These are phyloP conservation scores for Brachionus koreanus DNA, from an alignment of 1,140 invertebrate species.

Conservation along the genomic window DNA sequence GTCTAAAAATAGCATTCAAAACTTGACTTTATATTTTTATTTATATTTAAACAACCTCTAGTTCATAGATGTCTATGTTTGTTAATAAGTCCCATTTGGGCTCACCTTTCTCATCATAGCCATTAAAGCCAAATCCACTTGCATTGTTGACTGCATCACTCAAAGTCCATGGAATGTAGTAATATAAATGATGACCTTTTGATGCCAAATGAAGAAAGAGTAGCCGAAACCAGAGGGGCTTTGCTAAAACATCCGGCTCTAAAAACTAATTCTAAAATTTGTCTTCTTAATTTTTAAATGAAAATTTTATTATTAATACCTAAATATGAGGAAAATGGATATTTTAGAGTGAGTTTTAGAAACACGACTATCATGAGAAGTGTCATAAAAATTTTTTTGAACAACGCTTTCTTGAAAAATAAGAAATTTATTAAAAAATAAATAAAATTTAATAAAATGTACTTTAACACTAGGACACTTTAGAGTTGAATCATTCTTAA, in stretches of 20 bases:
- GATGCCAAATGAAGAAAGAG: slow-evolving; percentile 28
- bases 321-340: background rate
- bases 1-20: slow-evolving; percentile 67
- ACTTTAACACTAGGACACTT: background rate
- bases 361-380: background rate
- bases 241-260: background rate
- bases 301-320: background rate
- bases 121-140: slow-evolving; percentile 83
- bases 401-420: background rate
- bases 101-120: slow-evolving; percentile 67
- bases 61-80: slow-evolving; percentile 75
- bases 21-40: background rate
- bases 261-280: background rate
- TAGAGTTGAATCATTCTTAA: background rate
- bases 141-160: slow-evolving; percentile 86
- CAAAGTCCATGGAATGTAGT: slow-evolving; percentile 85
- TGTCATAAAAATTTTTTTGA: background rate
- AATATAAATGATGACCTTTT: slow-evolving; percentile 75
- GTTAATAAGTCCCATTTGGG: slow-evolving; percentile 79
- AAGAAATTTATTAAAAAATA: background rate
- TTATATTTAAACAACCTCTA: background rate
- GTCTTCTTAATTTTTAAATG: background rate
- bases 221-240: slow-evolving; percentile 13
- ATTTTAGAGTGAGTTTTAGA: background rate
- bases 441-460: background rate